Conservation (phyloP, 1,140 invertebrate genomes). For the Drosophila repleta region DNA sequence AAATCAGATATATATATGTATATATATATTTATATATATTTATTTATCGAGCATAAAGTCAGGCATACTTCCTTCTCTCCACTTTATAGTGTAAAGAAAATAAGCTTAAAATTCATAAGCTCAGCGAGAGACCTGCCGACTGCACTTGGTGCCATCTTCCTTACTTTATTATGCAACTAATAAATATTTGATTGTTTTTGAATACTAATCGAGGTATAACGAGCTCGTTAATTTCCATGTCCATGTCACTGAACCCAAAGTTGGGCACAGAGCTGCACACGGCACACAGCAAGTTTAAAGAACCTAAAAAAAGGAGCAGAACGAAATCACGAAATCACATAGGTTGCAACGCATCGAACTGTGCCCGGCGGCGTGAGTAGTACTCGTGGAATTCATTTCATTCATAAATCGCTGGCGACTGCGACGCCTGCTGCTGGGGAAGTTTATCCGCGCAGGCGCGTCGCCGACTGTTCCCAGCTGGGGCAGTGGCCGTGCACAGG, state of each 20-base stretch:
- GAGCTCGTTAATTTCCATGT: background rate
- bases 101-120: too few species aligned
- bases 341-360: background rate
- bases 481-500: background rate
- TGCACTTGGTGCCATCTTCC: too few species aligned
- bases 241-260: background rate
- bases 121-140: too few species aligned
- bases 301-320: background rate
- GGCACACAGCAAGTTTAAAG: constrained; percentile 22
- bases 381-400: constrained; percentile 49
- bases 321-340: background rate
- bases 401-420: constrained; percentile 55
- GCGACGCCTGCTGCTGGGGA: constrained; percentile 7
- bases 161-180: too few species aligned
- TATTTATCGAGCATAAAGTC: too few species aligned
- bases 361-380: constrained; percentile 20
- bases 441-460: constrained; percentile 62
- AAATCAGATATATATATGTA: too few species aligned
- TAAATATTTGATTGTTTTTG: too few species aligned
- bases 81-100: too few species aligned
- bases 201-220: too few species aligned
- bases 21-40: too few species aligned
- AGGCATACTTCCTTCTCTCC: too few species aligned
- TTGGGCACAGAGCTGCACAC: background rate
- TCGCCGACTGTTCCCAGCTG: constrained; percentile 7